A percentile compares a stretch with the other conserved stretches of the same genome.
phyloP scores from a whole-genome alignment of 1,140 invertebrate species.

The Drosophila lini region DNA sequence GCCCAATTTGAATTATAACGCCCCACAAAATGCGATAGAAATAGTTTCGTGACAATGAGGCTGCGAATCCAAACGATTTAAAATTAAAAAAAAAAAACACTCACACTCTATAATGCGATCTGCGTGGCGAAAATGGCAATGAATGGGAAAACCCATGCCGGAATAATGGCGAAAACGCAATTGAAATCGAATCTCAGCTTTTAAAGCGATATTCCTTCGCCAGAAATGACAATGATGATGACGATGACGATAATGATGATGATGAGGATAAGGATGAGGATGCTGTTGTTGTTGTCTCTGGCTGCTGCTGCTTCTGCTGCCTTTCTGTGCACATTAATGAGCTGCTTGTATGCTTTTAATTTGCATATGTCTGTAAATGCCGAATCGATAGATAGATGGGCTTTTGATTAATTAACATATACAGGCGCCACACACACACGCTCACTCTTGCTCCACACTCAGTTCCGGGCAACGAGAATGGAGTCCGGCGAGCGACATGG shows the following conservation, averaged over 20 bases:
- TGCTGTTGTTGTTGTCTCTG: conserved; percentile 30
- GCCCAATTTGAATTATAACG: not conserved
- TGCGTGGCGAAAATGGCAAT: conserved; percentile 15
- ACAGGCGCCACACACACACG: conserved; percentile 27
- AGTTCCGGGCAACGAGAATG: conserved; percentile 19
- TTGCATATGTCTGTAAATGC: conserved; percentile 82
- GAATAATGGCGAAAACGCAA: conserved; percentile 14
- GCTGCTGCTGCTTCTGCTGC: conserved; percentile 30
- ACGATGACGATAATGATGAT: not conserved
- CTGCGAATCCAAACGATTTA: conserved; percentile 12
- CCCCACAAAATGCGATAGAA: not conserved
- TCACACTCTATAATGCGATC: conserved; percentile 7
- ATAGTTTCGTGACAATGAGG: not conserved
- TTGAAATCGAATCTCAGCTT: conserved; percentile 12
- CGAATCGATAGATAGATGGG: conserved; percentile 78
- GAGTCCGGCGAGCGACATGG: conserved; percentile 53
- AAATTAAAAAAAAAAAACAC: not conserved
- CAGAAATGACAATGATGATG: not conserved
- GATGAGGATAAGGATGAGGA: not conserved
- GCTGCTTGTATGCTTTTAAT: conserved; percentile 81
- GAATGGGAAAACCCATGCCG: conserved; percentile 12
- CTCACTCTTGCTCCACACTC: conserved; percentile 8
- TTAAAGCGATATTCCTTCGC: conserved; percentile 16
- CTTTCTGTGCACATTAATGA: conserved; percentile 73
- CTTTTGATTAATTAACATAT: conserved; percentile 80